phyloP scores from a whole-genome alignment of 2,797 vertebrate species.

The Hydrocynus forskahlii region DNA sequence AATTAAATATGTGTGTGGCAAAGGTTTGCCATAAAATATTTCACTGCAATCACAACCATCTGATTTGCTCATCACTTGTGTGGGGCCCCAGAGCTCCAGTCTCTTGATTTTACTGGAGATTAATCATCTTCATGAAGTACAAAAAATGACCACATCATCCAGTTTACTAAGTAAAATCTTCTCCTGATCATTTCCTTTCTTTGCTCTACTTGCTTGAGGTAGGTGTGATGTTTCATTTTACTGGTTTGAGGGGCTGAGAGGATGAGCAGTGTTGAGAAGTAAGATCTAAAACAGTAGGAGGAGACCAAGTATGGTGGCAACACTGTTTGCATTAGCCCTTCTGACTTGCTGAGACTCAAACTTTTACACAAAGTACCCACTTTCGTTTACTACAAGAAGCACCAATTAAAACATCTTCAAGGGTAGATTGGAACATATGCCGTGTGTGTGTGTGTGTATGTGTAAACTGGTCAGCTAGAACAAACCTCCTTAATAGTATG shows the following conservation, averaged over 20 bases:
- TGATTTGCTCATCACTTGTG: constrained; percentile 13
- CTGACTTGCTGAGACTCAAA: too few relatives aligned
- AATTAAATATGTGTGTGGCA: constrained; percentile 18
- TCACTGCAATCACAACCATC: constrained; percentile 18
- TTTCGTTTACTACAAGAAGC: too few relatives aligned
- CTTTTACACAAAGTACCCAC: too few relatives aligned
- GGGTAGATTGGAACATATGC: too few relatives aligned
- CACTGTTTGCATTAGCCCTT: too few relatives aligned
- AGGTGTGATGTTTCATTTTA: not conserved
- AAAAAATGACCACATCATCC: constrained; percentile 2
- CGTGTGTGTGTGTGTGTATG: too few relatives aligned
- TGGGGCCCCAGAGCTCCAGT: not conserved
- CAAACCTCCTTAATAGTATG: too few relatives aligned
- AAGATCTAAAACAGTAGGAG: not conserved
- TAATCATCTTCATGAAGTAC: not conserved
- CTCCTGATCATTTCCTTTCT: not conserved
- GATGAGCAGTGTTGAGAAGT: not conserved
- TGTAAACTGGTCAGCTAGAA: too few relatives aligned
- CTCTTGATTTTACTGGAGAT: not conserved
- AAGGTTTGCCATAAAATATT: not conserved
- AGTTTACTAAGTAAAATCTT: not conserved
- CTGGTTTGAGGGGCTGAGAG: not conserved
- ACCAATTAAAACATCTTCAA: too few relatives aligned
- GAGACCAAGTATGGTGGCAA: too few relatives aligned
- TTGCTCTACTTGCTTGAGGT: not conserved